Base-by-base conservation (phyloP, 2,797 vertebrate species). In the Sphaeramia orbicularis region DNA sequence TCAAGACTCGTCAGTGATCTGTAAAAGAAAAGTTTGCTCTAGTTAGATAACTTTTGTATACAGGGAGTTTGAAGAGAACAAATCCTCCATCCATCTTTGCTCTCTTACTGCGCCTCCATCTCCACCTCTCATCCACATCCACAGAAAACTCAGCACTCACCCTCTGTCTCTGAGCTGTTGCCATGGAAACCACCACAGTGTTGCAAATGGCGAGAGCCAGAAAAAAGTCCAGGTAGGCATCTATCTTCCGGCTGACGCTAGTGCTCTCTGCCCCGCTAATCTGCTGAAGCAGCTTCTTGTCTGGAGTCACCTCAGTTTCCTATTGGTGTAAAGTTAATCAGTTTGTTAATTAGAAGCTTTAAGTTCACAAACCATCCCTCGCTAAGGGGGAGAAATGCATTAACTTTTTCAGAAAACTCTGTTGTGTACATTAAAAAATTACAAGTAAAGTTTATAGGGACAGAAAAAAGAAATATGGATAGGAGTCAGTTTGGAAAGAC, bases 161-260 rank as follows among this genome's bases (percentile, higher is more conserved):
- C 94, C 95, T 94, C 91, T 91, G 94, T 89, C 96, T 93, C 89
- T 93, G 94, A 75, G 95, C 91, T 0, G 95, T 96, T 90, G 93
- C 91, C 81, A 94, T 97, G 83, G 97, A 98, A 88, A 99, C 97
- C 91, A 98, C 89, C 82, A 98, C 98, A 0, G 96, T 97, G 90
- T 99, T 99, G 92, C 98, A 99, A 92, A 99, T 96, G 86, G 96
- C 91, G 40, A 99, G 93, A 73, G 96, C 95, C 73, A 99, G 91
- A 76, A 99, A 98, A 87, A 98, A 99, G 81, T 99, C 97, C 66
- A 94, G 94, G 84, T 96, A 88, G 47, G 91, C 88, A 72, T 94
- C 91, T 38, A n/a, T 87, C 68, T 68, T 60, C 71, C 2, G 32
- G 58, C 75, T 66, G 44, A 89, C 58, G 13, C 85, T 57, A 64